Conservation (phyloP, 2,113 vertebrate genomes). For the Perognathus longimembris region DNA sequence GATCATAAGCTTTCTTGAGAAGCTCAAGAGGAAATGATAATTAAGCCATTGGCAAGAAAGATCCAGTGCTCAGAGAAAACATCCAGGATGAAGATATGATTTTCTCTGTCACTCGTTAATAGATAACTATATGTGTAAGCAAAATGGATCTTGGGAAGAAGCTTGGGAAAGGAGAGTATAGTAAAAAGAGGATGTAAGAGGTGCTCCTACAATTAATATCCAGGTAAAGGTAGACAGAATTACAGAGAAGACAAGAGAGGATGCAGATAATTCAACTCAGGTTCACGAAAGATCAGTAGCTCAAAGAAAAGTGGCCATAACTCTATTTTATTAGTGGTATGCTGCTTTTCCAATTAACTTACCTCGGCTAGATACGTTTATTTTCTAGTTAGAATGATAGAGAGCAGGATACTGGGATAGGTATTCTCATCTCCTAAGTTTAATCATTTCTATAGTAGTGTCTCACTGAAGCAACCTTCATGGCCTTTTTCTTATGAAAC, state of each 20-base stretch:
- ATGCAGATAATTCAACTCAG: background rate
- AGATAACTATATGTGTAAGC: background rate
- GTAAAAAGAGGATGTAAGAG: background rate
- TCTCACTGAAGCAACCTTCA: background rate
- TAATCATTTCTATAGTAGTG: background rate
- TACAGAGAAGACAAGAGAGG: background rate
- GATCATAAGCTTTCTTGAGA: slow-evolving; percentile 11
- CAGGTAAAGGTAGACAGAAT: background rate
- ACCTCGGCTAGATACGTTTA: background rate
- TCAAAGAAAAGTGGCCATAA: background rate
- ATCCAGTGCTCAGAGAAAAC: background rate
- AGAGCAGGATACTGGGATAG: background rate
- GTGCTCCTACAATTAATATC: background rate
- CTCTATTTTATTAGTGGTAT: background rate
- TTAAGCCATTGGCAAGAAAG: slow-evolving; percentile 8
- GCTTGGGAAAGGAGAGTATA: background rate
- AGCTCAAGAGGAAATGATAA: slow-evolving; percentile 1
- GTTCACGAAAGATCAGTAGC: background rate
- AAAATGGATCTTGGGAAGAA: background rate
- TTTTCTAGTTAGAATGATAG: slow-evolving; percentile 24
- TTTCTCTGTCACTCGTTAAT: background rate
- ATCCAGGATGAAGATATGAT: background rate
- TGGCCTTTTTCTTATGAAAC: background rate
- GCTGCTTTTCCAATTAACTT: background rate
- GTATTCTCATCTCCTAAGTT: background rate